These are phyloP conservation scores for Tipula lateralis DNA, from an alignment of 2,888 invertebrate species.

Conservation along the genomic window DNA sequence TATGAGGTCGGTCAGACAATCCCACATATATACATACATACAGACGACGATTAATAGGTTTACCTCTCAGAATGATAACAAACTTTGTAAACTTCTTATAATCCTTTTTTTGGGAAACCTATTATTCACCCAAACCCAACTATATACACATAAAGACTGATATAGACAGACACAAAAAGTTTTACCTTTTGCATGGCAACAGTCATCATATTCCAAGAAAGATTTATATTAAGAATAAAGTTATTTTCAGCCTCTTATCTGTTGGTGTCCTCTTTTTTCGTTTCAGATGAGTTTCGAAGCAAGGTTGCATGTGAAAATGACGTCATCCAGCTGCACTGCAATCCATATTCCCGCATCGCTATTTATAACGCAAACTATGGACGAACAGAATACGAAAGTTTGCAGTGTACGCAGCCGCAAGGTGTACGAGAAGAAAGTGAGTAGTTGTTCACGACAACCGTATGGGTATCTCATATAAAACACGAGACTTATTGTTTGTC, in stretches of 20 bases:
- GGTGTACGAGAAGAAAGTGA: slow-evolving; percentile 78
- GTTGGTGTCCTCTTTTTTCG: neutral
- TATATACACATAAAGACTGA: neutral
- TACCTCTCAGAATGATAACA: neutral
- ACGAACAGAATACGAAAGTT: slow-evolving; percentile 78
- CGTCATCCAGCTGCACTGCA: slow-evolving; percentile 79
- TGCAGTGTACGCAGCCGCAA: slow-evolving; percentile 77
- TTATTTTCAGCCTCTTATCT: too few relatives aligned
- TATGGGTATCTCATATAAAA: neutral
- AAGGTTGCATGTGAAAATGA: slow-evolving; percentile 92
- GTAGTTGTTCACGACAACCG: slow-evolving; percentile 41
- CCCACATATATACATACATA: neutral
- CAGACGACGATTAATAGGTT: neutral
- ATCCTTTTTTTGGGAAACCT: neutral
- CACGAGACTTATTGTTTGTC: too few relatives aligned
- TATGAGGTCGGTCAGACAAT: neutral
- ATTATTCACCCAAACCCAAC: neutral
- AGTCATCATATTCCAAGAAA: neutral
- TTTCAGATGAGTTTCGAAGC: slow-evolving; percentile 85
- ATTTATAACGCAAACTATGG: slow-evolving; percentile 92
- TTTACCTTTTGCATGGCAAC: neutral
- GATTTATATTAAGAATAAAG: neutral
- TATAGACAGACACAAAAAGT: neutral
- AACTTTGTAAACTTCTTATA: neutral
- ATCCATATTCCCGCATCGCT: slow-evolving; percentile 80